Percentiles rank a stretch among this genome's conserved stretches.
phyloP scores from a whole-genome alignment of 2,113 vertebrate genomes.

The Macrotis lagotis region DNA sequence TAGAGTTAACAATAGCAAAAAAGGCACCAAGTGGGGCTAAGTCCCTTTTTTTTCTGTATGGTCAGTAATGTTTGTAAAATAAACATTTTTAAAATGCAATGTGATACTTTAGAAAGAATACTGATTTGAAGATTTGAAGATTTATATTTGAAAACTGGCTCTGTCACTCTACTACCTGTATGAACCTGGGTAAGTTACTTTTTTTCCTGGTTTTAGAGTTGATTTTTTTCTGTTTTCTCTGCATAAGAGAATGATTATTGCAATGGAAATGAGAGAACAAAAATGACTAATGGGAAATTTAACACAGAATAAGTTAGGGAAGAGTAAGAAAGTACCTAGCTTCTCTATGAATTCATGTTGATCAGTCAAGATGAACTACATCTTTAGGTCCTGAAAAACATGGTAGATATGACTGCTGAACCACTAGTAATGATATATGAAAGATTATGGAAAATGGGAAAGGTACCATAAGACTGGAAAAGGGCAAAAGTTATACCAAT shows the following conservation, averaged over 20 bases:
- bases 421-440: background rate
- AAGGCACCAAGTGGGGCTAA: background rate
- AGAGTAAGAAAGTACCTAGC: background rate
- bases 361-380: too few species aligned
- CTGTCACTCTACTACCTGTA: background rate
- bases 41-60: background rate
- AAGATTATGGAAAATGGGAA: background rate
- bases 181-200: background rate
- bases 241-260: background rate
- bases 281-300: background rate
- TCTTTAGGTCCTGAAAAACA: background rate
- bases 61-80: background rate
- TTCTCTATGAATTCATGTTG: background rate
- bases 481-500: background rate
- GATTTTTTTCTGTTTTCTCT: background rate
- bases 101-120: background rate
- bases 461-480: background rate
- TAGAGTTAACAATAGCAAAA: background rate
- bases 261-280: background rate
- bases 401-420: background rate
- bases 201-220: background rate
- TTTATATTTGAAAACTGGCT: background rate
- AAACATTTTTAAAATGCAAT: background rate
- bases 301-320: background rate
- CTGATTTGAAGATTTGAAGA: background rate